Conservation (phyloP, 2,797 vertebrate species). For the Clarias platycephalus region DNA sequence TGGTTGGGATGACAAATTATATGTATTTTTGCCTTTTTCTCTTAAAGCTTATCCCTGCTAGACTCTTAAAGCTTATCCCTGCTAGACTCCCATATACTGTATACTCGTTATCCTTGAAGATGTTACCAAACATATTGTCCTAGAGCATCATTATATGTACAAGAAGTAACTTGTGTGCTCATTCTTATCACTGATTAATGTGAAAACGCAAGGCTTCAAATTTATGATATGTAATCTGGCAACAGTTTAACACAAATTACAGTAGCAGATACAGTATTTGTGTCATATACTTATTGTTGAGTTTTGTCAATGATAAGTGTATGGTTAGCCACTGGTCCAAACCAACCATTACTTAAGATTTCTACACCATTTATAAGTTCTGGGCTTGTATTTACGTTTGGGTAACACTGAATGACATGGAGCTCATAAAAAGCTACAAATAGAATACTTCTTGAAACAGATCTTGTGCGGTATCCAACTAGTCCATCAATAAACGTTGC, state of each 20-base stretch:
- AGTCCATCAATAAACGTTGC: too few relatives aligned
- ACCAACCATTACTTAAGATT: neutral
- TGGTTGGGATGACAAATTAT: neutral
- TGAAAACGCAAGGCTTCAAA: neutral
- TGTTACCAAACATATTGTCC: neutral
- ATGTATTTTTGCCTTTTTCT: neutral
- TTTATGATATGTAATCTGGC: neutral
- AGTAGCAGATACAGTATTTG: neutral
- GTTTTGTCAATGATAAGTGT: neutral
- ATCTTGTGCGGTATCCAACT: too few relatives aligned
- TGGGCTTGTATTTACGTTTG: too few relatives aligned
- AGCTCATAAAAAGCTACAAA: too few relatives aligned
- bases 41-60: neutral
- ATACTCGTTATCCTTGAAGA: neutral
- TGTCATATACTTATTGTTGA: neutral
- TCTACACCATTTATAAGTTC: neutral
- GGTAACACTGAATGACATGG: too few relatives aligned
- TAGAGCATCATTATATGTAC: neutral
- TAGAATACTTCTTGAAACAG: too few relatives aligned
- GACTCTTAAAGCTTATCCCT: neutral
- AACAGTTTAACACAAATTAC: neutral
- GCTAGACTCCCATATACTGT: neutral
- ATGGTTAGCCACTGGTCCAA: neutral
- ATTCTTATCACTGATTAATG: neutral
- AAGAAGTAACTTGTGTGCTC: neutral